phyloP scores from a whole-genome alignment of 2,113 vertebrate species.

The Triplophysa siluroides region DNA sequence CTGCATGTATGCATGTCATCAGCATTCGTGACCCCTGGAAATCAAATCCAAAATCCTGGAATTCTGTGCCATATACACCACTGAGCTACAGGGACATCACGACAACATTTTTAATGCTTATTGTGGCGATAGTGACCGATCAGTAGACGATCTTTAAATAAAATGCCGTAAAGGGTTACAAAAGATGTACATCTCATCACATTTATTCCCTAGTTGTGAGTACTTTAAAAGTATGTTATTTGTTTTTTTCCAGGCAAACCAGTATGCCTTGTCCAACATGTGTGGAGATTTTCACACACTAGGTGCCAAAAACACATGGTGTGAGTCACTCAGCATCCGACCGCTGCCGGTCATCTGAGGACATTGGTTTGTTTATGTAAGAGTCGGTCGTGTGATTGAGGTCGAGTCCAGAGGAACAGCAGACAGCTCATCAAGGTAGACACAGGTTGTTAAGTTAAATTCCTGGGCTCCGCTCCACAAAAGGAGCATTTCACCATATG shows the following conservation, averaged over 20 bases:
- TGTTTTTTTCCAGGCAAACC: background rate
- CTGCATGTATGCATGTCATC: too few relatives aligned
- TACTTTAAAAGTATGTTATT: too few relatives aligned
- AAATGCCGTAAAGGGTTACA: too few relatives aligned
- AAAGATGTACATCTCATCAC: too few relatives aligned
- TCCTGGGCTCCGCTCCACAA: conserved; percentile 45
- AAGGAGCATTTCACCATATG: conserved; percentile 56
- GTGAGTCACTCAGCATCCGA: background rate
- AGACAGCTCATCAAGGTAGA: conserved; percentile 40
- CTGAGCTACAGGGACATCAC: too few relatives aligned
- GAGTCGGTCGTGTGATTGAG: conserved; percentile 15
- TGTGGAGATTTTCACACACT: conserved; percentile 11
- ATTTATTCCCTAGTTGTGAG: too few relatives aligned
- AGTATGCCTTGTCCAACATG: background rate
- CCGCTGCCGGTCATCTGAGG: background rate
- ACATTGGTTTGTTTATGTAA: conserved; percentile 3
- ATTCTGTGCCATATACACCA: too few relatives aligned
- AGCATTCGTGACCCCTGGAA: too few relatives aligned
- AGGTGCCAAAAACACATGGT: conserved; percentile 7
- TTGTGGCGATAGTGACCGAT: too few relatives aligned
- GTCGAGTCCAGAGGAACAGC: background rate
- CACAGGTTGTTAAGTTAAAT: conserved; percentile 48
- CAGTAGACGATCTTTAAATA: too few relatives aligned
- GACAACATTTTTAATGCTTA: too few relatives aligned
- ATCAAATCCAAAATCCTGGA: too few relatives aligned